Conservation (phyloP, 92 coral and sea anemone genomes). For the Galaxea fascicularis region DNA sequence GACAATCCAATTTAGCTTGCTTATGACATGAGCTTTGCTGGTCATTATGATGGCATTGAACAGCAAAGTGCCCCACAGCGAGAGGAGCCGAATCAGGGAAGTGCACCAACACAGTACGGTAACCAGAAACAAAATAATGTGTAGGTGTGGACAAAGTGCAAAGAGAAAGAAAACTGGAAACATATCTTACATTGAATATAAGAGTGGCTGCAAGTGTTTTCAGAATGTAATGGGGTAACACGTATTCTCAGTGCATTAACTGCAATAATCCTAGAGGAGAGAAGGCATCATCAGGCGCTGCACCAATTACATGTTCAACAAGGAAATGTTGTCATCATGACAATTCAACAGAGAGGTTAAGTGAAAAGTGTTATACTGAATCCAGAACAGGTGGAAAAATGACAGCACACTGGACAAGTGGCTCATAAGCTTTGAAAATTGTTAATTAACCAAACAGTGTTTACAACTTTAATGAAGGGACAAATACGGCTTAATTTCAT, state of each 20-base stretch:
- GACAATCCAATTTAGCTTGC: conserved; percentile 60
- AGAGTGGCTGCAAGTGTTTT: conserved; percentile 60
- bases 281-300: conserved; percentile 18
- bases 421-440: conserved; percentile 48
- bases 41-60: conserved; percentile 61
- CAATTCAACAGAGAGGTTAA: conserved; percentile 36
- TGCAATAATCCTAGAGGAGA: conserved; percentile 64
- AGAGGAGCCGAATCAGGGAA: neutral
- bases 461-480: conserved; percentile 56
- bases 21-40: conserved; percentile 69
- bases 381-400: conserved; percentile 64
- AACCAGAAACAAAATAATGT: conserved; percentile 18
- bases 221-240: conserved; percentile 44
- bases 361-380: conserved; percentile 52
- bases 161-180: conserved; percentile 47
- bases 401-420: conserved; percentile 76
- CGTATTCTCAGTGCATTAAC: conserved; percentile 58
- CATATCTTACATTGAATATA: conserved; percentile 58
- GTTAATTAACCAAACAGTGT: conserved; percentile 31
- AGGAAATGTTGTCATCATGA: conserved; percentile 64
- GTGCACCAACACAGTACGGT: neutral
- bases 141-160: conserved; percentile 74
- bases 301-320: conserved; percentile 20
- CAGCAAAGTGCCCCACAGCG: neutral
- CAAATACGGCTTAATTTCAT: conserved; percentile 54